These are phyloP conservation scores for Drosophila watanabei DNA, from an alignment of 1,140 invertebrate genomes.

Conservation along the genomic window DNA sequence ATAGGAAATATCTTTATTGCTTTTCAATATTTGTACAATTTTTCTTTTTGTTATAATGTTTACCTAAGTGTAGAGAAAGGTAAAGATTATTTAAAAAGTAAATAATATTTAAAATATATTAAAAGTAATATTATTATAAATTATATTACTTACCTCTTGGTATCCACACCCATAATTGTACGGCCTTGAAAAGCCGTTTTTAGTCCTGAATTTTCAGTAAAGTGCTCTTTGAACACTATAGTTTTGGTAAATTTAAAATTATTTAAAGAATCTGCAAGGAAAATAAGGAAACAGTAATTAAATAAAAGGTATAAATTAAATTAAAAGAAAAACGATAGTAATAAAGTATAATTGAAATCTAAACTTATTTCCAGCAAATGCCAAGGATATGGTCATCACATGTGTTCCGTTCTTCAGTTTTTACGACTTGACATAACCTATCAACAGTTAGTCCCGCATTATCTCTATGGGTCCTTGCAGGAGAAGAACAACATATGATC, in stretches of 20 bases:
- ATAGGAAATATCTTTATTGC: constrained; percentile 3
- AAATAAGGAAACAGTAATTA: background rate
- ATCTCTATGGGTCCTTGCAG: constrained; percentile 30
- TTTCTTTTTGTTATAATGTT: background rate
- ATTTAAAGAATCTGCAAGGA: constrained; percentile 59
- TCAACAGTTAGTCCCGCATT: constrained; percentile 39
- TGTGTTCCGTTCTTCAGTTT: constrained; percentile 31
- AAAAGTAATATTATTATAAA: background rate
- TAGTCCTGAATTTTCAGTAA: constrained; percentile 14
- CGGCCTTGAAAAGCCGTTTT: constrained; percentile 70
- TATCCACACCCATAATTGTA: constrained; percentile 81
- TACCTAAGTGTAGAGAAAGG: background rate
- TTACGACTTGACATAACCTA: constrained; percentile 45
- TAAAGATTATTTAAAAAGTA: background rate
- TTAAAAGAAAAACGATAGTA: constrained; percentile 3
- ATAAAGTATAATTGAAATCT: background rate
- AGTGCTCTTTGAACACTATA: constrained; percentile 44
- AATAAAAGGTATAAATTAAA: background rate
- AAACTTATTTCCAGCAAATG: background rate
- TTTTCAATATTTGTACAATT: constrained; percentile 7
- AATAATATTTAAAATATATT: background rate
- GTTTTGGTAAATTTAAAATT: constrained; percentile 14
- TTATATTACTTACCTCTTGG: constrained; percentile 61
- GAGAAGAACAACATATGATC: constrained; percentile 53
- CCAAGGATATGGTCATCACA: constrained; percentile 39